These are phyloP conservation scores for Macropus fuliginosus DNA, from an alignment of 2,797 vertebrate genomes.

Conservation along the genomic window DNA sequence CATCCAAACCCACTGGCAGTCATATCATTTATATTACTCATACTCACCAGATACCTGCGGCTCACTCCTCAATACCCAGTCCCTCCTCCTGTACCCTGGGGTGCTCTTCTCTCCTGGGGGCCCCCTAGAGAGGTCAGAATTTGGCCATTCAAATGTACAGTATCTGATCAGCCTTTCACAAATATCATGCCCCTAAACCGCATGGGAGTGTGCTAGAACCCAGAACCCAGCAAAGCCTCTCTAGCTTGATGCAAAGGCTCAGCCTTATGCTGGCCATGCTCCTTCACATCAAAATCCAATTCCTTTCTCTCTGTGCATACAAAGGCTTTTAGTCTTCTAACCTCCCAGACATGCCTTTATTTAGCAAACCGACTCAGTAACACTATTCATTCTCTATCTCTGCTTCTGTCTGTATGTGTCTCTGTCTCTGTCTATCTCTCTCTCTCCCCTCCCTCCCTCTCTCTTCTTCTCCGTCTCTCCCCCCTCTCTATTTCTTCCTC, in stretches of 20 bases:
- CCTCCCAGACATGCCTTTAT: background rate
- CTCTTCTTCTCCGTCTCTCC: background rate
- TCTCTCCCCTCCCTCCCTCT: background rate
- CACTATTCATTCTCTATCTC: background rate
- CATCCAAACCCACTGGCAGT: background rate
- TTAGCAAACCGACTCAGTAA: background rate
- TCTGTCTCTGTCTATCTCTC: background rate
- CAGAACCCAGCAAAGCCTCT: background rate
- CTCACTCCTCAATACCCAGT: background rate
- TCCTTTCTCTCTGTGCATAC: background rate
- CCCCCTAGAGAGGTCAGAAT: background rate
- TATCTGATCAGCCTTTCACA: background rate
- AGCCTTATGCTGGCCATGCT: background rate
- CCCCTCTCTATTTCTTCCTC: background rate
- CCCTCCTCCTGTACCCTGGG: background rate
- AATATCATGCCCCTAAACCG: background rate
- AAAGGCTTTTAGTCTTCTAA: background rate
- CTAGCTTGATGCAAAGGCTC: background rate
- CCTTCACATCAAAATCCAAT: background rate
- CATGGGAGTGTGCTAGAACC: background rate
- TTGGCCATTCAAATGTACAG: background rate
- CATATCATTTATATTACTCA: background rate
- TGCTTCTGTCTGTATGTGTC: background rate
- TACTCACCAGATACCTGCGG: background rate
- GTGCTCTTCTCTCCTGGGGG: background rate